Conservation (phyloP, 2,797 vertebrate genomes). For the Xenentodon cancila region DNA sequence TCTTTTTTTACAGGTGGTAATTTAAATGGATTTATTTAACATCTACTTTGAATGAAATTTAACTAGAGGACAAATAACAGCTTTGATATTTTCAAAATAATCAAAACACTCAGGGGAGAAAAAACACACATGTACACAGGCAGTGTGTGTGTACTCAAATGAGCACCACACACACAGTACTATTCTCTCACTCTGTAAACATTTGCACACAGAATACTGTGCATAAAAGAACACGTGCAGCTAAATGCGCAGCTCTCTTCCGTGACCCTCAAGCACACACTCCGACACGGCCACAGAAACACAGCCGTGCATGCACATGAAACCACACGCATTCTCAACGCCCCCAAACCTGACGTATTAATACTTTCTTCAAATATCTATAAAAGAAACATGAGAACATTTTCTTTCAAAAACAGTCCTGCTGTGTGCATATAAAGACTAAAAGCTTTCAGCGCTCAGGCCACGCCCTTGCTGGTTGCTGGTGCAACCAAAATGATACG, state of each 20-base stretch:
- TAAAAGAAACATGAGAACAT: too few species aligned
- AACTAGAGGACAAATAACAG: not conserved
- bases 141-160: slow-evolving; percentile 7
- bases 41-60: not conserved
- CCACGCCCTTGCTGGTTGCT: slow-evolving; percentile 6
- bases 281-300: slow-evolving; percentile 40
- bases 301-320: slow-evolving; percentile 16
- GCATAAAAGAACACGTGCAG: slow-evolving; percentile 24
- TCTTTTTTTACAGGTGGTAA: not conserved
- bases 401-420: not conserved
- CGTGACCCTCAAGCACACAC: slow-evolving; percentile 33
- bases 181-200: slow-evolving; percentile 23
- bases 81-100: slow-evolving; percentile 9
- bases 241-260: slow-evolving; percentile 17
- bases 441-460: not conserved
- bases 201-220: slow-evolving; percentile 21
- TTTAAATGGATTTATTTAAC: not conserved
- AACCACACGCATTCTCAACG: slow-evolving; percentile 32
- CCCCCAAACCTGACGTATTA: slow-evolving; percentile 21
- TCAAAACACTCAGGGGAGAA: slow-evolving; percentile 2
- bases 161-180: slow-evolving; percentile 6
- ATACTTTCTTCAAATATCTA: too few species aligned
- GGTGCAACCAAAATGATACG: slow-evolving; percentile 19
- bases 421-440: not conserved
- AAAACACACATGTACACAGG: not conserved